phyloP scores from a whole-genome alignment of 2,113 vertebrate genomes.

The Atractosteus spatula region DNA sequence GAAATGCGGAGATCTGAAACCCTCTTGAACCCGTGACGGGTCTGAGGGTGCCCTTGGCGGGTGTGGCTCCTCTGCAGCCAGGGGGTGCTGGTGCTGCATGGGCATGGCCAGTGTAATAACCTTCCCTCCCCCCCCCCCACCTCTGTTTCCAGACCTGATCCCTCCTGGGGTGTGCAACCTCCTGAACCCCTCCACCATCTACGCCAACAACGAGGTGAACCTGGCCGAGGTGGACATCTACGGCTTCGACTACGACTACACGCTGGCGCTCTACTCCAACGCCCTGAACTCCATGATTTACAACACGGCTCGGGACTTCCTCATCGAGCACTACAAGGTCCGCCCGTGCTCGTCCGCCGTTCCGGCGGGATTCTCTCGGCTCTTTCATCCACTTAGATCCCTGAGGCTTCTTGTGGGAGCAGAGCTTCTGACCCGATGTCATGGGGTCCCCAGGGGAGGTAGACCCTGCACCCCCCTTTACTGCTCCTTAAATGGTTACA shows the following conservation, averaged over 20 bases:
- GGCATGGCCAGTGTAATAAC: too few relatives aligned
- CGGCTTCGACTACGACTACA: constrained; percentile 77
- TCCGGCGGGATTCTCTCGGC: too few relatives aligned
- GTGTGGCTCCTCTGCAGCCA: too few relatives aligned
- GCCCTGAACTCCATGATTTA: constrained; percentile 65
- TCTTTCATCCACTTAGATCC: too few relatives aligned
- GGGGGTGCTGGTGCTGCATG: too few relatives aligned
- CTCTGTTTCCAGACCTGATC: constrained; percentile 62
- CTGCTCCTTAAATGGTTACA: not conserved
- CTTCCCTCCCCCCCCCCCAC: not conserved
- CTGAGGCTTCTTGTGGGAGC: too few relatives aligned
- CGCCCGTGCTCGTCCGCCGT: not conserved
- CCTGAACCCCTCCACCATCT: constrained; percentile 71
- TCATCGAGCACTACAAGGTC: constrained; percentile 71
- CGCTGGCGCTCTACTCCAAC: constrained; percentile 70
- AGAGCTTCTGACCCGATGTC: too few relatives aligned
- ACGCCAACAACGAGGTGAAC: constrained; percentile 76
- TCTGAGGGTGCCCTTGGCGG: too few relatives aligned
- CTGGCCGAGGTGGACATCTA: constrained; percentile 71
- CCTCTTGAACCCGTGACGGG: too few relatives aligned
- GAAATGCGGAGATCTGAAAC: too few relatives aligned
- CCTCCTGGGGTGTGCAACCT: constrained; percentile 72
- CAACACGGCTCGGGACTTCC: constrained; percentile 59
- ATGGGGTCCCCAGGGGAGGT: too few relatives aligned
- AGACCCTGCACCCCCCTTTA: too few relatives aligned